Conservation (phyloP, 2,888 invertebrate species). For the Tachina grossa region DNA sequence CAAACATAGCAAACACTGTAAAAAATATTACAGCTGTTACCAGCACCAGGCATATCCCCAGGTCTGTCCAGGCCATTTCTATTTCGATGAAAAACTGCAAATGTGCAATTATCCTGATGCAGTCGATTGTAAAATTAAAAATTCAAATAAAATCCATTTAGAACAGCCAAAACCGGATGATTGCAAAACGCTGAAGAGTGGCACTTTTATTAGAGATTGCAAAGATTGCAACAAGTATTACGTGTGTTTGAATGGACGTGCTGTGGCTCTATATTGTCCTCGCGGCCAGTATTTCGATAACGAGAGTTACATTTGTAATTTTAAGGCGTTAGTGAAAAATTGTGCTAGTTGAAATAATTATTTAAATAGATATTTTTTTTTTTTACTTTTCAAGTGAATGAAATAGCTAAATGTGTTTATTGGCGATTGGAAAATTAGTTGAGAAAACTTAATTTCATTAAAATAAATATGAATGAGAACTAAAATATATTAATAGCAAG, state of each 20-base stretch:
- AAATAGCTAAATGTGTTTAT: background rate
- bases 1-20: conserved; percentile 59
- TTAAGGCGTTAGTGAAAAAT: conserved; percentile 56
- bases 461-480: no score
- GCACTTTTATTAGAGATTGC: conserved; percentile 64
- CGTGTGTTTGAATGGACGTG: conserved; percentile 54
- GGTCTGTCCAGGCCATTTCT: conserved; percentile 56
- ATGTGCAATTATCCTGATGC: conserved; percentile 66
- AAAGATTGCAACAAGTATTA: conserved; percentile 67
- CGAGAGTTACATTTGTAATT: conserved; percentile 60
- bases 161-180: conserved; percentile 4
- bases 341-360: background rate
- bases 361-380: background rate
- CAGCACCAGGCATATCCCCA: conserved; percentile 56
- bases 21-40: conserved; percentile 66
- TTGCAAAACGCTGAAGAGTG: conserved; percentile 9
- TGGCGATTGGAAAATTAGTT: no score
- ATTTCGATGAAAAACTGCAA: conserved; percentile 59
- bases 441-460: no score
- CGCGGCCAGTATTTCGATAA: conserved; percentile 65
- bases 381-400: background rate
- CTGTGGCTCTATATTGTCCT: conserved; percentile 58
- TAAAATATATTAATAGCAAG: no score
- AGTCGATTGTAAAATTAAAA: conserved; percentile 52
- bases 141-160: background rate